Conservation (phyloP, 2,113 vertebrate species). For the Silurus meridionalis region DNA sequence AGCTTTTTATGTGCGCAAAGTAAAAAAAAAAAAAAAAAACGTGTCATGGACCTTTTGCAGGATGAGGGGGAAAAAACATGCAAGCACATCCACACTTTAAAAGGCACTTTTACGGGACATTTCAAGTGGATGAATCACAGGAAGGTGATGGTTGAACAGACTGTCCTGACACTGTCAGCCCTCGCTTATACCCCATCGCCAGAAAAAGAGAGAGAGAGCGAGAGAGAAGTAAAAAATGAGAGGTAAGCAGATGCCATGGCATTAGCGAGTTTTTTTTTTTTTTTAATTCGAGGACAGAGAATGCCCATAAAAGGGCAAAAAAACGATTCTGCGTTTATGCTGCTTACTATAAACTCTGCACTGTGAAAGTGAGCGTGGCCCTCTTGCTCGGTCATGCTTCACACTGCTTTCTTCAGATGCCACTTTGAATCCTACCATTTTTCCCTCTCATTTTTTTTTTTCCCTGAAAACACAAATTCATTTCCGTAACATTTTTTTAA, state of each 20-base stretch:
- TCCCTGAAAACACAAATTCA: conserved; percentile 10
- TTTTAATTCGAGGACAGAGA: conserved; percentile 69
- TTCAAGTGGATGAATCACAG: conserved; percentile 54
- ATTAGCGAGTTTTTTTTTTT: conserved; percentile 68
- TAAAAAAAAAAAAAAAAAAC: conserved; percentile 69
- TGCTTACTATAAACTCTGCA: conserved; percentile 77
- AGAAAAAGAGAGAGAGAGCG: conserved; percentile 61
- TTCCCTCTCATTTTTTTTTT: background rate
- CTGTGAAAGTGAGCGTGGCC: conserved; percentile 60
- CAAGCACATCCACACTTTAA: conserved; percentile 56
- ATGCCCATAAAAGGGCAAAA: conserved; percentile 73
- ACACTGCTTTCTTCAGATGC: conserved; percentile 16
- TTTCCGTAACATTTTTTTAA: conserved; percentile 20
- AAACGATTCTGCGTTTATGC: conserved; percentile 56
- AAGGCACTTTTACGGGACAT: conserved; percentile 60
- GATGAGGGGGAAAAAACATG: conserved; percentile 16
- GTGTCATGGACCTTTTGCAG: conserved; percentile 45
- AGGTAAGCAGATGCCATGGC: conserved; percentile 60
- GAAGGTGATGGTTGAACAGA: conserved; percentile 44
- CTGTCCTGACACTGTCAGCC: conserved; percentile 46
- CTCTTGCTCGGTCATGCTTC: conserved; percentile 6
- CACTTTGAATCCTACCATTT: conserved; percentile 35
- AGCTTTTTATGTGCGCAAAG: conserved; percentile 61
- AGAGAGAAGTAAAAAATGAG: conserved; percentile 64
- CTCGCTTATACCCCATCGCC: conserved; percentile 54